Percentiles rank a stretch among this genome's conserved stretches.
Conservation (phyloP, 2,113 vertebrate species). For the Cryptotis parvus region DNA sequence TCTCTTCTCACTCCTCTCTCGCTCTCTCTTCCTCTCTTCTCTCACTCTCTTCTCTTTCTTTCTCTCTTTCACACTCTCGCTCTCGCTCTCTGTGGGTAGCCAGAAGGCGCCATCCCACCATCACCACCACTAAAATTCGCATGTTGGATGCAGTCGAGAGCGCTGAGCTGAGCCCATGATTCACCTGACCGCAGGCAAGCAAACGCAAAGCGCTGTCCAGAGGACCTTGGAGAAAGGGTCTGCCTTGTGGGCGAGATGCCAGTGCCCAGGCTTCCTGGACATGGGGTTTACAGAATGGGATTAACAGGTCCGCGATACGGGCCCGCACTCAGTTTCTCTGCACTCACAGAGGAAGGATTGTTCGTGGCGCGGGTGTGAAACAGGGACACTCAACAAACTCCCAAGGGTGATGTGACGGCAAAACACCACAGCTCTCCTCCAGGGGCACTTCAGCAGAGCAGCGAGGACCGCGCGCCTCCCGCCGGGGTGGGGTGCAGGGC, state of each 20-base stretch:
- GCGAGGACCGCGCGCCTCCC: not conserved
- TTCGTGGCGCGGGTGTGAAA: not conserved
- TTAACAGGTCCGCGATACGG: not conserved
- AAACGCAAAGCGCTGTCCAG: too few relatives aligned
- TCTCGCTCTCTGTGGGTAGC: too few relatives aligned
- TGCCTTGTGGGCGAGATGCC: too few relatives aligned
- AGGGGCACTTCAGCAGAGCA: not conserved
- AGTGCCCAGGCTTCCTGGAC: not conserved
- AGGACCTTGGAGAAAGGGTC: too few relatives aligned
- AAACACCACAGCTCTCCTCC: not conserved
- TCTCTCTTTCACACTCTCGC: too few relatives aligned
- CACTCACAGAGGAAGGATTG: constrained; percentile 38
- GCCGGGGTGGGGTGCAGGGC: not conserved
- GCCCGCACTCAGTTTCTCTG: constrained; percentile 23
- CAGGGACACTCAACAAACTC: not conserved
- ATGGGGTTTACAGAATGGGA: not conserved
- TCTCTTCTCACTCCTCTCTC: too few relatives aligned
- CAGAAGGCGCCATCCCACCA: not conserved
- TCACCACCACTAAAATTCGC: not conserved
- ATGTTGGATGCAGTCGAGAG: too few relatives aligned
- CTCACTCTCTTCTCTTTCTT: too few relatives aligned
- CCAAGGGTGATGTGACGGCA: not conserved
- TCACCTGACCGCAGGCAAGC: too few relatives aligned
- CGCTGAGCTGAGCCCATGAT: too few relatives aligned
- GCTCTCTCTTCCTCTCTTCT: too few relatives aligned